phyloP scores from a whole-genome alignment of 2,797 vertebrate species.

The Trichosurus vulpecula region DNA sequence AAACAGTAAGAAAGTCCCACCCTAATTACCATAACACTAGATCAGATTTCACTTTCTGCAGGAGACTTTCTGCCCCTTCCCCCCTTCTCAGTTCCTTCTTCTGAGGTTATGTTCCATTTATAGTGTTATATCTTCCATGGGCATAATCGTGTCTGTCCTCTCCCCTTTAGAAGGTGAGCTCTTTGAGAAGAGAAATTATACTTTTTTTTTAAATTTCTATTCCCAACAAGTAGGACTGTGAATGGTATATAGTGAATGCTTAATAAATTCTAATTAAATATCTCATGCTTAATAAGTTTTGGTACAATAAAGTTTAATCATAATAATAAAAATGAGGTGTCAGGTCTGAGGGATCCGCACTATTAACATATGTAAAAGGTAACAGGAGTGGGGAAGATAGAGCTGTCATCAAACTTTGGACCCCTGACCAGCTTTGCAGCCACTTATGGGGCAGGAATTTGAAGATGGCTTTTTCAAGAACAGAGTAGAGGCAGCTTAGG shows the following conservation, averaged over 20 bases:
- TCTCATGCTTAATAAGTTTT: background rate
- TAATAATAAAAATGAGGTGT: conserved; percentile 84
- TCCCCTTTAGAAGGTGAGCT: background rate
- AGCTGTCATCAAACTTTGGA: background rate
- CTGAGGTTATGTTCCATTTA: too few relatives aligned
- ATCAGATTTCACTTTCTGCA: too few relatives aligned
- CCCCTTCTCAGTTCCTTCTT: too few relatives aligned
- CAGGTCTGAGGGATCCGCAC: conserved; percentile 73
- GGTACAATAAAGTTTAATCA: conserved; percentile 85
- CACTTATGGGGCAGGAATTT: background rate
- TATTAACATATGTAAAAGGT: conserved; percentile 83
- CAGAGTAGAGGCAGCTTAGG: background rate
- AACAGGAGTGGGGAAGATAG: conserved; percentile 48
- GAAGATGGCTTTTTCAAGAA: background rate
- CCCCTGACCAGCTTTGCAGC: background rate
- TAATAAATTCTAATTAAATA: background rate
- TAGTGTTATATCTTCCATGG: too few relatives aligned
- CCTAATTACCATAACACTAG: too few relatives aligned
- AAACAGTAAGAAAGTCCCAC: too few relatives aligned
- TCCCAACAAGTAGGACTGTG: background rate
- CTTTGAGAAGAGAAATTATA: background rate
- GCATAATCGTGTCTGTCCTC: background rate
- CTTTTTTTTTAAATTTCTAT: background rate
- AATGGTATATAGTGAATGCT: background rate
- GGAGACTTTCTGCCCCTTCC: too few relatives aligned